Percentiles rank a stretch among this genome's conserved stretches.
phyloP scores from a whole-genome alignment of 2,113 vertebrate genomes.

The Limanda limanda region DNA sequence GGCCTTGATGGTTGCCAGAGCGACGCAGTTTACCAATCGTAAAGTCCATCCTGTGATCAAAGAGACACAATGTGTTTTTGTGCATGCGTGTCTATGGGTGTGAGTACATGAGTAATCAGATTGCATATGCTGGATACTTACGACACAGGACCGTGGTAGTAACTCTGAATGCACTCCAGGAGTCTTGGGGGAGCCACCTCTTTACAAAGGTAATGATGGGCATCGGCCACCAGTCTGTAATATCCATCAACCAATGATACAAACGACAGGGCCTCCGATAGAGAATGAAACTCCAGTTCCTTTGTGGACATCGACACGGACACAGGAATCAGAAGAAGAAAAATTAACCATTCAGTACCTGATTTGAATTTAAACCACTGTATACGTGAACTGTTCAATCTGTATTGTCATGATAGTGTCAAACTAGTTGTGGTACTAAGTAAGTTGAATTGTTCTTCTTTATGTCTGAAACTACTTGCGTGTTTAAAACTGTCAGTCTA shows the following conservation, averaged over 20 bases:
- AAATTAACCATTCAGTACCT: neutral
- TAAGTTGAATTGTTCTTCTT: neutral
- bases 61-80: constrained; percentile 12
- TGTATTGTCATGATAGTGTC: too few species aligned
- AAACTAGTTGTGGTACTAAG: too few species aligned
- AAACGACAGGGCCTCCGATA: constrained; percentile 92
- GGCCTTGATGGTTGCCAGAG: constrained; percentile 90
- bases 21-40: constrained; percentile 90
- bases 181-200: constrained; percentile 92
- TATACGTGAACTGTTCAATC: neutral
- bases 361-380: neutral
- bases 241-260: constrained; percentile 96
- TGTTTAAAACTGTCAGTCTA: neutral
- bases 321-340: neutral
- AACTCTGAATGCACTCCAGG: constrained; percentile 92
- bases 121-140: constrained; percentile 79
- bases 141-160: constrained; percentile 96
- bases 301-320: constrained; percentile 58
- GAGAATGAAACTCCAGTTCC: constrained; percentile 94
- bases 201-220: constrained; percentile 97
- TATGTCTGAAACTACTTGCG: neutral
- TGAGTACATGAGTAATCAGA: neutral
- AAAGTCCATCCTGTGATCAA: constrained; percentile 90
- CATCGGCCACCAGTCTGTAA: constrained; percentile 93
- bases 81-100: neutral